A percentile compares a stretch with the other conserved stretches of the same genome.
These are phyloP conservation scores for Hemitrygon akajei DNA, from an alignment of 2,797 vertebrate species.

Conservation along the genomic window DNA sequence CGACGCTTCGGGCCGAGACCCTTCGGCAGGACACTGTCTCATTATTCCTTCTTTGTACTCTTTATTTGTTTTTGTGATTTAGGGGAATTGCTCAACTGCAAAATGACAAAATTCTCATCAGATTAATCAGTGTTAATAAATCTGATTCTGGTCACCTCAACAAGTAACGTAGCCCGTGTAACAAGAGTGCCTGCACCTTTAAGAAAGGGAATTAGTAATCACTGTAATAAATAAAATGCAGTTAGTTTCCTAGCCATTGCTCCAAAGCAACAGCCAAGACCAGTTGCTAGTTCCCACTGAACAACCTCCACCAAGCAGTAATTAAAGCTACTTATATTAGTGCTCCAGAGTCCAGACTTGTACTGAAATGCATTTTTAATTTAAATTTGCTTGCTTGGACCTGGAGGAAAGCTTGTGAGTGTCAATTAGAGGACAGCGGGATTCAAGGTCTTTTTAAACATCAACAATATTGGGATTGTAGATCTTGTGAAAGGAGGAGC, in stretches of 20 bases:
- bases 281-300: not conserved
- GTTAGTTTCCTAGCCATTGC: not conserved
- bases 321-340: not conserved
- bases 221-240: not conserved
- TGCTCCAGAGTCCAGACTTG: not conserved
- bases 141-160: not conserved
- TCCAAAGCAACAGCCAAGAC: not conserved
- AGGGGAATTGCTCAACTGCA: too few species aligned
- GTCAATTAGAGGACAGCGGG: constrained; percentile 51
- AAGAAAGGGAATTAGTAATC: not conserved
- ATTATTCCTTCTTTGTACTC: too few species aligned
- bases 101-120: too few species aligned
- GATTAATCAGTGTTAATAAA: too few species aligned
- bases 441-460: constrained; percentile 56
- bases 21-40: too few species aligned
- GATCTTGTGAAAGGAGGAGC: constrained; percentile 37
- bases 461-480: constrained; percentile 44
- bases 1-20: too few species aligned
- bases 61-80: too few species aligned
- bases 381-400: constrained; percentile 39
- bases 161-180: not conserved
- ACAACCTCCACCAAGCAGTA: not conserved
- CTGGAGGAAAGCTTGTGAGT: constrained; percentile 42
- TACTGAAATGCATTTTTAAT: constrained; percentile 40
- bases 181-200: not conserved